Conservation (phyloP, 2,797 vertebrate genomes). For the Gambusia yucatana region DNA sequence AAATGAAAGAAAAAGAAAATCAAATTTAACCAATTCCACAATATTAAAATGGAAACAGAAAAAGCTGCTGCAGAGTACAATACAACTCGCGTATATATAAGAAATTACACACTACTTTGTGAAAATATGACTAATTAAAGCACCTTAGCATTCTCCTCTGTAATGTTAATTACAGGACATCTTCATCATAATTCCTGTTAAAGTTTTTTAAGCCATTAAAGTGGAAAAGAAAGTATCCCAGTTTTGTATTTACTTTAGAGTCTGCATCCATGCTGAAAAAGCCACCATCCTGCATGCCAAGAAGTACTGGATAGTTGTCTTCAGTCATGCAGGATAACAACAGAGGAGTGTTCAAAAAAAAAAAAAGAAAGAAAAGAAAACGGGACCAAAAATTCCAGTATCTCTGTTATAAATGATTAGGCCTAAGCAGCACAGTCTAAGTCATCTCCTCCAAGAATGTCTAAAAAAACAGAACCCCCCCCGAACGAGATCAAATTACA, state of each 20-base stretch:
- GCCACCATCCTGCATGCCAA: background rate
- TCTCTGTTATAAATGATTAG: background rate
- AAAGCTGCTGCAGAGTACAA: background rate
- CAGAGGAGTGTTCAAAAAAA: background rate
- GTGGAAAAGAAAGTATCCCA: background rate
- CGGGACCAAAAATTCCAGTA: constrained; percentile 1
- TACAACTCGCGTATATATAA: background rate
- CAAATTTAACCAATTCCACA: background rate
- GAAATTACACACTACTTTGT: background rate
- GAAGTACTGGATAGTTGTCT: constrained; percentile 2
- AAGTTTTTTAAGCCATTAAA: background rate
- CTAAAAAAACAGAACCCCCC: background rate
- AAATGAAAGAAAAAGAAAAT: background rate
- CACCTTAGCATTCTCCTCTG: background rate
- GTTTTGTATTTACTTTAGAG: background rate
- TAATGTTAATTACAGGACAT: background rate
- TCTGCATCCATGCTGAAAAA: background rate
- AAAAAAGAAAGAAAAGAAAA: constrained; percentile 1
- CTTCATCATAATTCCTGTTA: background rate
- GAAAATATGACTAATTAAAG: background rate
- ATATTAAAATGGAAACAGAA: background rate
- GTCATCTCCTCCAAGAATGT: background rate
- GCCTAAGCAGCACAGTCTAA: background rate
- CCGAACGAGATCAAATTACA: background rate
- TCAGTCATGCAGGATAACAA: background rate